phyloP scores from a whole-genome alignment of 2,888 invertebrate genomes.

The Periphyllus acericola region DNA sequence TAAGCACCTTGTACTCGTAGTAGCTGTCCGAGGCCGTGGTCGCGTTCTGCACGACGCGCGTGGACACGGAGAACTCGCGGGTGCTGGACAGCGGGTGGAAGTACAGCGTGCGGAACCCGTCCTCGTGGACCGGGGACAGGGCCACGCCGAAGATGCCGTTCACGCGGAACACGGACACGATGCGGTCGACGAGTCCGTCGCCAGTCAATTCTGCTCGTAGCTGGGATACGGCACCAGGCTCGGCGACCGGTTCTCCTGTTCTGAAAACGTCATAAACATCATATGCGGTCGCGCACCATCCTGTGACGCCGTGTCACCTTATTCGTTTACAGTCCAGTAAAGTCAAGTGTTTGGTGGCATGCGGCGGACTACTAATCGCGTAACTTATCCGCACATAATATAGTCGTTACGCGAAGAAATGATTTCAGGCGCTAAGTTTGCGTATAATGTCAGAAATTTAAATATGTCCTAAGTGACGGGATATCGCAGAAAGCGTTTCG shows the following conservation, averaged over 20 bases:
- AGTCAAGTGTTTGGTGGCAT: no score
- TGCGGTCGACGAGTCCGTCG: constrained; percentile 62
- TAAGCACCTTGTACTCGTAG: constrained; percentile 78
- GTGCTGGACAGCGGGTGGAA: constrained; percentile 87
- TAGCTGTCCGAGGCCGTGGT: constrained; percentile 77
- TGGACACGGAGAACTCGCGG: constrained; percentile 82
- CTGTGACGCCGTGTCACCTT: no score
- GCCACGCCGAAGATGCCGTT: constrained; percentile 81
- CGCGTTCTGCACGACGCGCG: constrained; percentile 78
- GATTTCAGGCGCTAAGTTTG: no score
- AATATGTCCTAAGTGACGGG: no score
- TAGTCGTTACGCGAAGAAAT: no score
- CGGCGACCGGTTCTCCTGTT: constrained; percentile 72
- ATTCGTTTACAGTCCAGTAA: no score
- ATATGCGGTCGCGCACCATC: no score
- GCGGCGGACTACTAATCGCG: no score
- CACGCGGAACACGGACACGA: constrained; percentile 79
- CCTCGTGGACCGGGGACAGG: constrained; percentile 71
- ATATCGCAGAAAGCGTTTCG: no score
- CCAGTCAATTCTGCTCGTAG: constrained; percentile 72
- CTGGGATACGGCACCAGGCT: constrained; percentile 80
- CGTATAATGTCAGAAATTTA: no score
- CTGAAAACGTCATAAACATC: constrained; percentile 61
- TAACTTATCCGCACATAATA: no score
- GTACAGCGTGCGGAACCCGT: constrained; percentile 73